Conservation (phyloP, 2,888 invertebrate genomes). For the Heliconius hortense region DNA sequence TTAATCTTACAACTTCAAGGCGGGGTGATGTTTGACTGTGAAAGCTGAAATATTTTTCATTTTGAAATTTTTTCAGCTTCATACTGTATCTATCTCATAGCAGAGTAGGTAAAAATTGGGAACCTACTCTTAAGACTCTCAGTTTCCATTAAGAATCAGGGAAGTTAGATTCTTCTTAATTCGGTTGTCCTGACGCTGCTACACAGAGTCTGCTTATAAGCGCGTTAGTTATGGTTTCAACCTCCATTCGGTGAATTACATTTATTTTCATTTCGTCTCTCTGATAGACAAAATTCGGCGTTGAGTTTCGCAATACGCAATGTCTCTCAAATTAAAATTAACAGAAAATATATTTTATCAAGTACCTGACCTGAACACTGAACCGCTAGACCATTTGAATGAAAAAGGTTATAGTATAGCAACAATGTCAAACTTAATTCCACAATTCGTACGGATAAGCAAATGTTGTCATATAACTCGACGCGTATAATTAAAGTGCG, state of each 20-base stretch:
- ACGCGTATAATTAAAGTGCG: slow-evolving; percentile 34
- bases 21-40: background rate
- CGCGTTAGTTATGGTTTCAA: background rate
- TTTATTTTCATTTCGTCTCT: background rate
- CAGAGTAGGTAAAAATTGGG: no score
- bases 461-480: slow-evolving; percentile 37
- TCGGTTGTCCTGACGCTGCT: no score
- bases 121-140: no score
- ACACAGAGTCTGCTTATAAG: background rate
- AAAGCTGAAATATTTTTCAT: background rate
- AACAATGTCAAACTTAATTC: background rate
- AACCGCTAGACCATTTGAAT: background rate
- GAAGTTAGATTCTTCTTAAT: no score
- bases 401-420: background rate
- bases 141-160: no score
- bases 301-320: background rate
- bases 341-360: background rate
- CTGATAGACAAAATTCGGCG: background rate
- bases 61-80: background rate
- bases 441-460: slow-evolving; percentile 19
- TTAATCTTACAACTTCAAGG: slow-evolving; percentile 31
- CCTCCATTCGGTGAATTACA: background rate
- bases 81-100: no score
- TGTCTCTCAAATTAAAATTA: background rate
- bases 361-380: no score